Evolutionary conservation across 1,140 invertebrate genomes (phyloP).

Genomic region (Nylanderia fulva): DNA sequence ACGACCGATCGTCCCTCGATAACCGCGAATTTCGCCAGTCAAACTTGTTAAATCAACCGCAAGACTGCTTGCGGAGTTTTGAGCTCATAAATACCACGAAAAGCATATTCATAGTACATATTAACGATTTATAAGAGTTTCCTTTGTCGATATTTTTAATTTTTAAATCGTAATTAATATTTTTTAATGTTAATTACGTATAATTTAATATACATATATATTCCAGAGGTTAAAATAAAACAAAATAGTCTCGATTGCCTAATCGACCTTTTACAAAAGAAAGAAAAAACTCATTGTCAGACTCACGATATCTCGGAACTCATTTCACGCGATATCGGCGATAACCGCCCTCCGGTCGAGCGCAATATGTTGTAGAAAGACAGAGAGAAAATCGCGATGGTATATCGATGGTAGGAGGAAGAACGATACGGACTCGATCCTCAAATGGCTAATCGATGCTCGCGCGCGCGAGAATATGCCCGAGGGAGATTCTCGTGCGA

Average conservation of each 20-base stretch:
- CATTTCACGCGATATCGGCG: constrained; percentile 60
- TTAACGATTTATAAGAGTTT: background rate
- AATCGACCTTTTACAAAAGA: constrained; percentile 30
- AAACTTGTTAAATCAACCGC: constrained; percentile 47
- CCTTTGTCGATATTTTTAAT: background rate
- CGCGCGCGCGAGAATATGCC: constrained; percentile 60
- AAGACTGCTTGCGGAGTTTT: background rate
- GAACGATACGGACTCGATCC: constrained; percentile 68
- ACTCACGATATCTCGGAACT: constrained; percentile 46
- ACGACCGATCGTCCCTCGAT: background rate
- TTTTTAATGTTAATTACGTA: background rate
- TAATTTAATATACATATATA: background rate
- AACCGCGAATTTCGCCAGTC: constrained; percentile 27
- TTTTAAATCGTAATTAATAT: background rate
- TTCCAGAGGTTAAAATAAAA: constrained; percentile 5
- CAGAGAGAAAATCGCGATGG: constrained; percentile 21
- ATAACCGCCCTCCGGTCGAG: constrained; percentile 52
- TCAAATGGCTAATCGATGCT: constrained; percentile 75
- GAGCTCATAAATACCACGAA: background rate
- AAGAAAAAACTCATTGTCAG: background rate
- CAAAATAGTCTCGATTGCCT: background rate
- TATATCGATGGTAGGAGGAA: constrained; percentile 43
- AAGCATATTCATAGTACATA: background rate
- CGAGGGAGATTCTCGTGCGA: constrained; percentile 47
- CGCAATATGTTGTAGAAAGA: constrained; percentile 65